Base-by-base conservation (phyloP, 30 jellyfish, hydroid and myxozoan genomes). In the Aurelia coerulea region DNA sequence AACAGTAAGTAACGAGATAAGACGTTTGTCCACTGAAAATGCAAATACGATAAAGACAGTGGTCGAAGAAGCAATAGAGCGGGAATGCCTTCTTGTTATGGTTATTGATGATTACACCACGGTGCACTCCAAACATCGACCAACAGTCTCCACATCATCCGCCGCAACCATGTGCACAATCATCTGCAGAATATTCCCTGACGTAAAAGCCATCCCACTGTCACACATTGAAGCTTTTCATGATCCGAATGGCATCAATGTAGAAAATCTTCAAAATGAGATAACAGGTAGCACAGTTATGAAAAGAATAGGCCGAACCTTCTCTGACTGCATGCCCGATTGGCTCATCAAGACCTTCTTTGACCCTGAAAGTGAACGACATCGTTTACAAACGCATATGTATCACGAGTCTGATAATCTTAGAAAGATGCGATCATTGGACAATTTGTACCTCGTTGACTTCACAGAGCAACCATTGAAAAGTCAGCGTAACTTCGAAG, bases 81-180 rank as follows among this genome's bases (percentile, higher is more conserved):
- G 37, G 23, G 60, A 10, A 62, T 76, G 74, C 75, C 54, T 76
- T 17, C 23, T 58, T 2, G 34, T 31, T 52, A 50, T 73, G 49
- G 37, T 76, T 1, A 76, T 53, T 76, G 75, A 76, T 54, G 86
- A 76, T 46, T 76, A 76, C 52, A 76, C 86, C 18, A 53, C 76
- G 5, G 58, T 76, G 60, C 74, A 53, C 29, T 52, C 86, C 15
- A 76, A 76, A 58, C 23, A 10, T 5, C 34, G 69, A 3, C 69
- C 31, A 60, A 60, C 69, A 0, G 69, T 3, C 13, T 60, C 9
- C 9, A 60, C 69, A 60, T 3, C 69, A 0, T 37, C 9, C 9
- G 69, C 13, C 69, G 13, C 9, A 0, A 3, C 69, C 33, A 60
- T 60, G 69, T 60, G 69, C 49, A 37, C 49, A 2, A 37, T 37